Base-by-base conservation (phyloP, 1,140 invertebrate species). In the Bombus sibiricus region DNA sequence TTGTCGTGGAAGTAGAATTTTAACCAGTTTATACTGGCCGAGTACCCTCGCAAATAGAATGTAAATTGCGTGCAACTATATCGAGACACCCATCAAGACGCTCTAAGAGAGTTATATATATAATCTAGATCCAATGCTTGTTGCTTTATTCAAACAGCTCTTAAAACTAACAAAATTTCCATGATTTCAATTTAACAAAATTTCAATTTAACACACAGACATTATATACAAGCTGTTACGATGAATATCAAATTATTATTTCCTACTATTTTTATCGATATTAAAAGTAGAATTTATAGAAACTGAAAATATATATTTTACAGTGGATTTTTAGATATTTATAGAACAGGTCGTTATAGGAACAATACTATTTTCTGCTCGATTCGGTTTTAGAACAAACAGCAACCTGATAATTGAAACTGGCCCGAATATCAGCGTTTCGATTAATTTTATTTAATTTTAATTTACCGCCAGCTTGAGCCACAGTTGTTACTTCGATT, bases 401-500 rank as follows among this genome's bases (percentile, higher is more conserved):
- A 77, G 0, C 15, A 6, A 53, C 18, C 47, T 22, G 47, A 53
- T 53, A 53, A 53, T 22, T 53, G 47, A 53, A 53, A 53, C 18
- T 22, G 8, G 5, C 18, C 5, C 47, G 18, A 53, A 15, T 53
- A 22, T 2, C 18, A 53, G 5, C 47, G 15, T 53, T 22, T 53
- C 47, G 47, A 22, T 18, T 1, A 32, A 28, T 25, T 62, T 12
- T 62, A 59, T 77, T 77, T 77, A 64, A 77, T 77, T 77, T 77
- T 13, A 64, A 77, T 64, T 22, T 53, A 22, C 18, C 47, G 5
- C 15, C 47, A 53, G 18, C 1, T 47, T 47, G 0, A 47, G 6
- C 15, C 18, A 18, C 15, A 6, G 15, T 18, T 8, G 47, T 53
- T 53, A 53, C 47, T 22, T 53, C 47, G 0, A 53, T 18, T 18